Base-by-base conservation (phyloP, 2,888 invertebrate species). In the Caenorhabditis sp. region DNA sequence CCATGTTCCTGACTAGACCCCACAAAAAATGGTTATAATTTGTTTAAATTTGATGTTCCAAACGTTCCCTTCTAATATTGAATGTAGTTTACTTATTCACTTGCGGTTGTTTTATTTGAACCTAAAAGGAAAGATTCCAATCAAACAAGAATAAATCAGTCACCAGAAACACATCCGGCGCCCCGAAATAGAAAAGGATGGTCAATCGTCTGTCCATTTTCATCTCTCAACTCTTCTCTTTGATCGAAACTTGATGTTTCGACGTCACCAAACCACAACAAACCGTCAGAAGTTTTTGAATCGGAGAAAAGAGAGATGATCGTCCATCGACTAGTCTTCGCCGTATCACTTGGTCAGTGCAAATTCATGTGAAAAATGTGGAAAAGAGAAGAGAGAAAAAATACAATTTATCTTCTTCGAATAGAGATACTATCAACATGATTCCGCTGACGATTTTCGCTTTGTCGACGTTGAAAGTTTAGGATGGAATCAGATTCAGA, bases 241-340 rank as follows among this genome's bases (percentile, higher is more conserved):
- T 38, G 58, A 28, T 59, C 56, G 70, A 70, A 79, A 70, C 56
- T 79, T 70, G 63, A 63, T 79, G 56, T 70, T 56, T 79, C 70
- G 31, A 79, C 79, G 79, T 79, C 79, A 79, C 24, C 63, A 64
- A 79, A 79, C 79, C 70, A 77, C 59, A 49, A 61, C 59, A 41
- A 61, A 63, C 56, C 64, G 69, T 26, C 12, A 68, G 49, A 68
- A 31, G 49, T 51, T 35, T 61, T 44, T 63, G 8, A n/a, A 63
- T 41, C 47, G 28, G 63, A 44, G n/a, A n/a, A n/a, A 44, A 16
- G 24, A 56, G 28, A 49, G 58, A 68, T 63, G 77, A 69, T 69
- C 69, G 69, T 77, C 77, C 69, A 69, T 69, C 77, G 69, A 77
- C 74, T 51, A 75, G 28, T 22, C 19, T 41, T 28, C 28, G 5